Base-by-base conservation (phyloP, 1,140 invertebrate genomes). In the Drosophila triauraria region DNA sequence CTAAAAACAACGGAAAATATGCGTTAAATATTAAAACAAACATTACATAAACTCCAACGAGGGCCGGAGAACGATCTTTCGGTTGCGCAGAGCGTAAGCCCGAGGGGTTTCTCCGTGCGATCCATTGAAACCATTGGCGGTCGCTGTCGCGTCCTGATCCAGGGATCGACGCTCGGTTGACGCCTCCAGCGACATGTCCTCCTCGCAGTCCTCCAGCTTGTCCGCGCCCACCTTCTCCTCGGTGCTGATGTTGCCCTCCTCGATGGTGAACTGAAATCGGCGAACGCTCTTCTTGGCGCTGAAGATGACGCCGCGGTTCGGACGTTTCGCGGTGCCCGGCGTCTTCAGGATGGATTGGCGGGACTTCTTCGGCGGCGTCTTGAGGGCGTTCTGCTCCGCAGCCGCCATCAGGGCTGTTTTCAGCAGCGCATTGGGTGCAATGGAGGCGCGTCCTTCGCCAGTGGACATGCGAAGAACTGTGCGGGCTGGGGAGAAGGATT, bases 201-300 rank as follows among this genome's bases (percentile, higher is more conserved):
- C 84, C 10, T 75, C 71, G 17, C 72, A 79, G 27, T 87, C 88
- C 43, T 82, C 84, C 23, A 88, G 40, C 30, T 77, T 71, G 17
- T 78, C 68, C 0, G n/a, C 32, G 1, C 75, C 72, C 1, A 46
- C n/a, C 8, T 38, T 54, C 5, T 78, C 88, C 20, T 78, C 80
- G 23, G 17, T 40, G 47, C 75, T 76, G 2, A 63, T 23, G 47
- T 65, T 61, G 32, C 42, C 76, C 38, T 92, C 91, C 4, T 86
- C 82, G 9, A 75, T 58, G 0, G 78, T 72, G 40, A 92, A 92
- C 32, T 87, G 46, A 47, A 92, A 92, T 3, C 81, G 85, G 2
- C 90, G 83, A 4, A 92, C 85, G n/a, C 77, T 77, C 23, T 92
- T 85, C 56, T 92, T 91, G 43, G 91, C 83, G 50, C 87, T 92